Percentiles rank a stretch among this genome's conserved stretches.
phyloP scores from a whole-genome alignment of 2,888 invertebrate species.

The Standfussiana lucernea region DNA sequence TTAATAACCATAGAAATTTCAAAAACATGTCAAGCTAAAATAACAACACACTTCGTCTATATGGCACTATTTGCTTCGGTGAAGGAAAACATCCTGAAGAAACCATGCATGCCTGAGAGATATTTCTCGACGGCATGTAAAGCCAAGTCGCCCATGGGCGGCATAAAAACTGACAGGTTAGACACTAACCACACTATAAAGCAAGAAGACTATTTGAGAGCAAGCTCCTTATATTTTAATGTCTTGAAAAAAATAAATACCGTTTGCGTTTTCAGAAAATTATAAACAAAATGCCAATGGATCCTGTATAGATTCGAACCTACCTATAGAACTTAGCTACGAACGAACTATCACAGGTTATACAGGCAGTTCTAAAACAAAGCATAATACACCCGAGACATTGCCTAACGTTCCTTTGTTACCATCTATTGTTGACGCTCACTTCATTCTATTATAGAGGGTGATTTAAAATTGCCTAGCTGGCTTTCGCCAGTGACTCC shows the following conservation, averaged over 20 bases:
- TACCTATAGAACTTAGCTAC: not conserved
- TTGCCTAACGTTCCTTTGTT: conserved; percentile 53
- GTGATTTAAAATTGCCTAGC: conserved; percentile 32
- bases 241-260: not conserved
- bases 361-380: conserved; percentile 35
- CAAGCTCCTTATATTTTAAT: not conserved
- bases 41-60: not conserved
- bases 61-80: no score
- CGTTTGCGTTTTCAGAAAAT: not conserved
- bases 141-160: no score
- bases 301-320: not conserved
- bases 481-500: conserved; percentile 38
- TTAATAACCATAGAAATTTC: not conserved
- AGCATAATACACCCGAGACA: conserved; percentile 40
- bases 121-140: no score
- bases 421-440: conserved; percentile 44
- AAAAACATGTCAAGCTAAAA: not conserved
- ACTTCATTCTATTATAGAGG: conserved; percentile 22
- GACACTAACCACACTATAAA: no score
- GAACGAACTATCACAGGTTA: conserved; percentile 20
- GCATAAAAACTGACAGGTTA: no score
- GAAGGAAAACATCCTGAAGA: no score
- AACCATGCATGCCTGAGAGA: no score
- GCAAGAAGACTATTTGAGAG: no score
- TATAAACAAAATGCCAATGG: not conserved